Base-by-base conservation (phyloP, 2,113 vertebrate species). In the Nerophis lumbriciformis region DNA sequence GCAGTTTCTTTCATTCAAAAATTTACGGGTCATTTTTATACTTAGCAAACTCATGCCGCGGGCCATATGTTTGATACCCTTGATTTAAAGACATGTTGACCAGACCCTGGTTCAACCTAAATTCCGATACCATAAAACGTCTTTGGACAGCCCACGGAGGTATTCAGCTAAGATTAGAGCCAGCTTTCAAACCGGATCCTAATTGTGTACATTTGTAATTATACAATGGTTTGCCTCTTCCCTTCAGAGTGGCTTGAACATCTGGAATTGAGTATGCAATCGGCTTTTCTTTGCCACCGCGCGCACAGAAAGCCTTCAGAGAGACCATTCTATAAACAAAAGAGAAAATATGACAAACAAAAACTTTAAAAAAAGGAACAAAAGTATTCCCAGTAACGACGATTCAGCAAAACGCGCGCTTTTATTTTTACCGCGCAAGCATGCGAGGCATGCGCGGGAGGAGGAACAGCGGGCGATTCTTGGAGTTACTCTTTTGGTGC, bases 161-260 rank as follows among this genome's bases (percentile, higher is more conserved):
- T 36, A 48, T 71, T 71, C 14, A 52, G 67, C 58, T 53, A 70
- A 67, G 68, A 81, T 75, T 65, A 59, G 67, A 45, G 60, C 39
- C 0, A 13, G 11, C 61, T 63, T 61, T 63, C 64, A 81, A 82
- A 80, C 36, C 19, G 39, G 55, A 79, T 69, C 70, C 72, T 77
- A 76, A 80, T 68, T 77, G 74, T 70, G 76, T 71, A 72, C 59
- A 8, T 79, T 83, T 77, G 65, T 65, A 79, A 84, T 85, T 68
- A 82, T 64, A 72, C 62, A 81, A 72, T 53, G 73, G 55, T 69
- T 68, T 1, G 55, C 70, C 64, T 80, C 61, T 65, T 68, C 65
- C 71, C 38, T 65, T 73, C 37, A 8, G 64, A 69, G 52, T 14
- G n/a, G 59, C 65, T 55, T 64, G 56, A 69, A 76, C 75, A 76